Percentiles rank a stretch among this genome's conserved stretches.
Conservation (phyloP, 2,113 vertebrate genomes). For the Strigops habroptila region DNA sequence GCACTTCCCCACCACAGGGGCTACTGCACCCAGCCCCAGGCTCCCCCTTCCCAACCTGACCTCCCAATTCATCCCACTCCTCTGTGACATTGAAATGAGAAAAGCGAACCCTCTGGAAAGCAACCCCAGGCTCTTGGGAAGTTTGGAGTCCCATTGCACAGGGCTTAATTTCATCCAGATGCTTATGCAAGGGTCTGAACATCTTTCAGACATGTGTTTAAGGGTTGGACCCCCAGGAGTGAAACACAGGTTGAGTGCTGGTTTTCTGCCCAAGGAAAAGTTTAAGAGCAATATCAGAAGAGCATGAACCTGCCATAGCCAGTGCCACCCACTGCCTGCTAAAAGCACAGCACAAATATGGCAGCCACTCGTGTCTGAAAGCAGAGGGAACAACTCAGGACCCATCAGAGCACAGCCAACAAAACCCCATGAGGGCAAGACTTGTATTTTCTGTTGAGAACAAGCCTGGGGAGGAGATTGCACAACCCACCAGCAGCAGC, state of each 20-base stretch:
- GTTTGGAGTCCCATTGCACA: accelerated
- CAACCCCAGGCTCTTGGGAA: not conserved
- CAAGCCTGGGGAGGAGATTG: not conserved
- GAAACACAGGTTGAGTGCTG: not conserved
- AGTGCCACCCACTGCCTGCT: accelerated
- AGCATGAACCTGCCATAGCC: accelerated
- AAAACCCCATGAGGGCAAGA: accelerated
- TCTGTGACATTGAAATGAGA: accelerated
- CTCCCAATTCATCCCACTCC: not conserved
- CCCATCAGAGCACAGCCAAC: accelerated
- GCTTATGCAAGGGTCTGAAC: accelerated
- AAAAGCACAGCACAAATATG: accelerated
- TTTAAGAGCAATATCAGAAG: not conserved
- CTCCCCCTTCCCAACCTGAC: not conserved
- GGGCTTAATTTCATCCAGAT: not conserved
- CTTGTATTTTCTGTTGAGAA: not conserved
- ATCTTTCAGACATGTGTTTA: accelerated
- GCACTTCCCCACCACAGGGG: not conserved
- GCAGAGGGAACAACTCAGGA: not conserved
- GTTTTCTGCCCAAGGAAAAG: not conserved
- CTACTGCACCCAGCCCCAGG: not conserved
- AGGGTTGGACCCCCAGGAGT: accelerated
- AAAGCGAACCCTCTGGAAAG: not conserved
- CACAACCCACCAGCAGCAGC: not conserved
- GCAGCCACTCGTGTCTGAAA: accelerated